Conservation (phyloP, 2,113 vertebrate species). For the Pterophyllum scalare region DNA sequence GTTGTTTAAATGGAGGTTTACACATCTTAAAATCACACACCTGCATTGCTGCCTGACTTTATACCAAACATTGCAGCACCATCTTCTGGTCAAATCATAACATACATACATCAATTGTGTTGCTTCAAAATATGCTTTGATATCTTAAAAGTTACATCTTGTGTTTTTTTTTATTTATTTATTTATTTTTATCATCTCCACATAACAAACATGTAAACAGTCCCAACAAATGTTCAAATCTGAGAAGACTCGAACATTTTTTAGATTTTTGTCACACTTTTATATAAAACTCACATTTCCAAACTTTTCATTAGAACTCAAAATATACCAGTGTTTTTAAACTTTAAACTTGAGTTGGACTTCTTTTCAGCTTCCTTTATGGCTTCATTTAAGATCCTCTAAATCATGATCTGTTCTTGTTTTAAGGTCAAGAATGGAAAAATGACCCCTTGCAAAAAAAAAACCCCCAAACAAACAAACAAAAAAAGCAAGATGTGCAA, state of each 20-base stretch:
- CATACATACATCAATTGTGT: neutral
- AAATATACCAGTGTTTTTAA: no score
- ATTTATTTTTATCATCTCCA: neutral
- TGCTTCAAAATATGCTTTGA: neutral
- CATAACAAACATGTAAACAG: neutral
- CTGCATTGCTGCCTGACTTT: neutral
- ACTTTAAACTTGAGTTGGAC: neutral
- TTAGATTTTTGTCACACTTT: no score
- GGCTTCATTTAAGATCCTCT: neutral
- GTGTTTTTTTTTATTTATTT: no score
- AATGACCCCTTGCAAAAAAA: neutral
- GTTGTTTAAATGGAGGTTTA: neutral
- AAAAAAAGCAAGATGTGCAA: neutral
- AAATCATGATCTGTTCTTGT: neutral
- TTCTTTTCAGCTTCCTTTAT: neutral
- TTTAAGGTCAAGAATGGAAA: neutral
- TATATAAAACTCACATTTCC: no score
- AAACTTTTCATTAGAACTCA: no score
- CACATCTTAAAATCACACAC: neutral
- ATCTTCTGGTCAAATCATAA: slow-evolving; percentile 1
- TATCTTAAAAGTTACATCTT: neutral
- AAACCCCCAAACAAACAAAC: neutral
- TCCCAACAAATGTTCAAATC: neutral
- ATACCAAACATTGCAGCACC: neutral
- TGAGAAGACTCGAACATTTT: no score